Base-by-base conservation (phyloP, 2,888 invertebrate species). In the Agapostemon virescens region DNA sequence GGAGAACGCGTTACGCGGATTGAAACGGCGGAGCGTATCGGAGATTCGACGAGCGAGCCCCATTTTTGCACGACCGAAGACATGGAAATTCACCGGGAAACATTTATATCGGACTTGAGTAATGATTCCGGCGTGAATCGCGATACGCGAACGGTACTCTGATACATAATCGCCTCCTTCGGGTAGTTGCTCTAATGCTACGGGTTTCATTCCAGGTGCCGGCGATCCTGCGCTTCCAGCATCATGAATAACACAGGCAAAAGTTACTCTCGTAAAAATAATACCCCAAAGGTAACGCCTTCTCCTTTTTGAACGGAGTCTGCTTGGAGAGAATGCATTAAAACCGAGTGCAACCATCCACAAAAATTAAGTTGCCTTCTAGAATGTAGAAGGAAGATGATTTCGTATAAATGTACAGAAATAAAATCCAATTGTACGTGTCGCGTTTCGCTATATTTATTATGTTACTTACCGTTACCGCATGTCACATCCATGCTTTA, bases 51-150 rank as follows among this genome's bases (percentile, higher is more conserved):
- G 15, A 9, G 23, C 64, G 64, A 23, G 38, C 38, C 1, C 13
- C 33, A 36, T 63, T 63, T 63, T 36, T n/a, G 13, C 38, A 63
- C 63, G 63, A 36, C 11, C 42, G 66, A 66, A 66, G 26, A 42
- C 26, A 23, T 23, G 64, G 23, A 26, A 66, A 42, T 63, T 63
- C 36, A 2, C 23, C 40, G 42, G 26, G 67, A 67, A n/a, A 74
- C 74, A 58, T 61, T 74, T 70, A 49, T 74, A 79, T 66, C 45
- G n/a, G 55, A n/a, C 30, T 30, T 40, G 66, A 74, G 33, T 20
- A 49, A 74, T 61, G 66, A 78, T 58, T 23, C 9, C 36, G 23
- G 38, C 69, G 63, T 63, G 68, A 68, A 61, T 68, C 67, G 67
- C 30, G 26, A 42, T 66, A 66, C 40, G 26, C 0, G 66, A 40